A percentile compares a stretch with the other conserved stretches of the same genome.
Conservation (phyloP, 2,888 invertebrate species). For the Agrilus biguttatus region DNA sequence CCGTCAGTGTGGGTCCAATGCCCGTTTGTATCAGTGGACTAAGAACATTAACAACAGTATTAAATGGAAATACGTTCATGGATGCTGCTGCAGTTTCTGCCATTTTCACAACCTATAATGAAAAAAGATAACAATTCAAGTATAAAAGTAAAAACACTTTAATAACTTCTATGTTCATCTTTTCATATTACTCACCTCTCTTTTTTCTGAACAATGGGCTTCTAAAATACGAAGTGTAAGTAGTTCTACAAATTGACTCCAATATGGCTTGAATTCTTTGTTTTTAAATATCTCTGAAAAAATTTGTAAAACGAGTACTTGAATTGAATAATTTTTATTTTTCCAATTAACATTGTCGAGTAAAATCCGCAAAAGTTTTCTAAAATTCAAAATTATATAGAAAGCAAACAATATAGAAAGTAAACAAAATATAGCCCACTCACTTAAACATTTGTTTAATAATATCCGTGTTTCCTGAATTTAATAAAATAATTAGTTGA, state of each 20-base stretch:
- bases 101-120: slow-evolving; percentile 54
- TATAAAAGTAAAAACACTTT: not conserved
- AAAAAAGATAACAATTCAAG: slow-evolving; percentile 6
- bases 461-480: slow-evolving; percentile 35
- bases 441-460: slow-evolving; percentile 37
- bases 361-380: slow-evolving; percentile 59
- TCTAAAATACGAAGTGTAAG: slow-evolving; percentile 79
- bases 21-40: slow-evolving; percentile 80
- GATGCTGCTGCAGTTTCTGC: slow-evolving; percentile 73
- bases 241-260: slow-evolving; percentile 82
- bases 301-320: slow-evolving; percentile 64
- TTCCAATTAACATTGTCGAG: slow-evolving; percentile 41
- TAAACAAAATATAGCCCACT: slow-evolving; percentile 9
- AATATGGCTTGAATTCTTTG: slow-evolving; percentile 58
- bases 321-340: slow-evolving; percentile 41
- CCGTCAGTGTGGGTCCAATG: slow-evolving; percentile 75
- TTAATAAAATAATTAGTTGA: slow-evolving; percentile 34
- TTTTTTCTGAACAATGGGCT: slow-evolving; percentile 60
- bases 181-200: slow-evolving; percentile 35
- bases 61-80: slow-evolving; percentile 68
- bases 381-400: slow-evolving; percentile 21
- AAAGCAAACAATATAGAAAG: too few relatives aligned
- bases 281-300: slow-evolving; percentile 75
- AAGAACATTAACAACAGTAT: slow-evolving; percentile 50
- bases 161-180: not conserved